Evolutionary conservation across 2,797 vertebrate genomes (phyloP), one percentile per base, ranked within the genome.

Genomic region (Peromyscus eremicus): DNA sequence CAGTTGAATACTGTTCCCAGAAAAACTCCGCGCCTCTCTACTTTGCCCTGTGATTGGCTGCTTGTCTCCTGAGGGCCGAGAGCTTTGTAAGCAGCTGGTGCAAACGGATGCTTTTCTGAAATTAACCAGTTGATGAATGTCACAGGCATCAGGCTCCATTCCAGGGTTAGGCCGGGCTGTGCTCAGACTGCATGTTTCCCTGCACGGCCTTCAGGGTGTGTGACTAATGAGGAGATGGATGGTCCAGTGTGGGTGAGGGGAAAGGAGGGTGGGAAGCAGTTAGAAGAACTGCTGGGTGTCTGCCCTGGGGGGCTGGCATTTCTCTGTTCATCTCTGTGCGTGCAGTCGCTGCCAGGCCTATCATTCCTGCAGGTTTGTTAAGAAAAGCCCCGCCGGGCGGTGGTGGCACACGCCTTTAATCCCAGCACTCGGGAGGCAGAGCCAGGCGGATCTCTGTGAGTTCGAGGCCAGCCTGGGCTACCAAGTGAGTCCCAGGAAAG

Each of bases 41-140:
- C 62, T 49, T 68, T 85, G 89, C 84, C 92, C 71, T 43, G 49
- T 89, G 97, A 97, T 96, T 97, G 97, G 96, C 77, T 93, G 93
- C 83, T 66, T 0, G 0, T 97, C 95, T 98, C 96, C 91, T 46
- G 94, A 96, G 98, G 97, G 94, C 96, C 9, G 8, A 84, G 88
- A 75, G 93, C 83, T 93, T 93, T 96, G 92, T 95, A 97, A 98
- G 97, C 97, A 97, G 96, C 96, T 98, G 97, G 97, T 97, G 90
- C 76, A 97, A 97, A 97, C 86, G 96, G 96, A 96, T 90, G 96
- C 96, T 87, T 97, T 97, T 97, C 94, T 97, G 94, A 97, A 97
- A 97, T 97, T 97, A 97, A 97, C 97, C 94, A 82, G 95, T 80
- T 97, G 97, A 97, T 96, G 97, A 94, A 97, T 97, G 97, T 93